Evolutionary conservation across 1,140 invertebrate species (phyloP).

Genomic region (Lucilia cuprina): DNA sequence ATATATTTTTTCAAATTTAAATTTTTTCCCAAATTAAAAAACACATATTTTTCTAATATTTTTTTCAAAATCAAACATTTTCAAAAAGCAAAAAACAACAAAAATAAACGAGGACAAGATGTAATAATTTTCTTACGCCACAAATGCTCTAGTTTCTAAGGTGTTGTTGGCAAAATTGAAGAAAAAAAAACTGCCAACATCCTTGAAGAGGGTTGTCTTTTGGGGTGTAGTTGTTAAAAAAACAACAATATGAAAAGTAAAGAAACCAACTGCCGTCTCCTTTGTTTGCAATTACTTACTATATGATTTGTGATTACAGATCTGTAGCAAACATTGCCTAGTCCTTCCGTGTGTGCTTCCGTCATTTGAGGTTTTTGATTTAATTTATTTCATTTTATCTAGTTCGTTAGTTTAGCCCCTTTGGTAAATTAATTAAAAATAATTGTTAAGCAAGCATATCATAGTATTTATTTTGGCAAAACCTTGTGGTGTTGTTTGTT

Average conservation of each 20-base stretch:
- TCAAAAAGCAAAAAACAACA: neutral
- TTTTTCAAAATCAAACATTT: neutral
- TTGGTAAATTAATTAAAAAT: neutral
- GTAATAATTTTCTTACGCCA: neutral
- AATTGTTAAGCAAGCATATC: neutral
- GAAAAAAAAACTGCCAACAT: conserved; percentile 3
- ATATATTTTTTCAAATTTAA: no score
- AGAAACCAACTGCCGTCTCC: neutral
- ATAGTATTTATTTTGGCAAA: neutral
- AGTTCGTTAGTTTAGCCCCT: neutral
- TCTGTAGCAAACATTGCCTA: neutral
- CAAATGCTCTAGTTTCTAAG: neutral
- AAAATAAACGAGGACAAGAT: neutral
- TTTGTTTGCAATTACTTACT: conserved; percentile 5
- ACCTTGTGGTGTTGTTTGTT: neutral
- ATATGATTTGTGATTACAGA: neutral
- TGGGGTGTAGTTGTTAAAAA: neutral
- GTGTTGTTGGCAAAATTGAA: neutral
- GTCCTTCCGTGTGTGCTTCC: neutral
- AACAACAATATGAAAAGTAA: neutral
- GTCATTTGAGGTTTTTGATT: neutral
- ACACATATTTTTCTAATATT: no score
- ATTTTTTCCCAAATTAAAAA: no score
- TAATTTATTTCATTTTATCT: neutral
- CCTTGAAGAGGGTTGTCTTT: conserved; percentile 1